Evolutionary conservation across 2,797 vertebrate species (phyloP).

Genomic region (Loriculus beryllinus): DNA sequence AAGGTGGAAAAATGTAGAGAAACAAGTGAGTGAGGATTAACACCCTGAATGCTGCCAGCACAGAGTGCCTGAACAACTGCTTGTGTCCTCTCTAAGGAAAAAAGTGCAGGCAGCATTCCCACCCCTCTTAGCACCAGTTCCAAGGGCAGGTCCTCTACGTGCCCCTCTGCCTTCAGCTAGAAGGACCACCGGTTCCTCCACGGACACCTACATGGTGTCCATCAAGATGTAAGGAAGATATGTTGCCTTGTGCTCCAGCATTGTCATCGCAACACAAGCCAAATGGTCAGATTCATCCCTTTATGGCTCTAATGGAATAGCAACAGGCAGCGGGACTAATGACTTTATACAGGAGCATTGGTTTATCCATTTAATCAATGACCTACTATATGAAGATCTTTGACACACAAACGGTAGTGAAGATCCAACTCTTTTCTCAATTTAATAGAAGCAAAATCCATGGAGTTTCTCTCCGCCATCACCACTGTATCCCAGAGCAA

Average conservation of each 20-base stretch:
- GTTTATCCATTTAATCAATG: background rate
- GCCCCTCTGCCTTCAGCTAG: background rate
- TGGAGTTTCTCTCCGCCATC: fast-evolving
- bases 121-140: background rate
- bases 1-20: background rate
- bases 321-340: background rate
- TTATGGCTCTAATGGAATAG: fast-evolving
- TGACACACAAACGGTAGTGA: background rate
- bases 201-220: background rate
- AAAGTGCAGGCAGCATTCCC: background rate
- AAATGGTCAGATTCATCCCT: background rate
- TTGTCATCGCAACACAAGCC: background rate
- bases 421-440: background rate
- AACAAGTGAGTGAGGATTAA: background rate
- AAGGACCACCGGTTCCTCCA: background rate
- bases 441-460: background rate
- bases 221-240: background rate
- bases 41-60: background rate
- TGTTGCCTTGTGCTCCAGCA: background rate
- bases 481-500: background rate
- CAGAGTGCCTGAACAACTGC: background rate
- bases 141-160: background rate
- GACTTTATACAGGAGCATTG: background rate
- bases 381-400: background rate
- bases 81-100: background rate